Percentiles rank a stretch among this genome's conserved stretches.
Conservation (phyloP, 2,113 vertebrate species). For the Elanoides forficatus region DNA sequence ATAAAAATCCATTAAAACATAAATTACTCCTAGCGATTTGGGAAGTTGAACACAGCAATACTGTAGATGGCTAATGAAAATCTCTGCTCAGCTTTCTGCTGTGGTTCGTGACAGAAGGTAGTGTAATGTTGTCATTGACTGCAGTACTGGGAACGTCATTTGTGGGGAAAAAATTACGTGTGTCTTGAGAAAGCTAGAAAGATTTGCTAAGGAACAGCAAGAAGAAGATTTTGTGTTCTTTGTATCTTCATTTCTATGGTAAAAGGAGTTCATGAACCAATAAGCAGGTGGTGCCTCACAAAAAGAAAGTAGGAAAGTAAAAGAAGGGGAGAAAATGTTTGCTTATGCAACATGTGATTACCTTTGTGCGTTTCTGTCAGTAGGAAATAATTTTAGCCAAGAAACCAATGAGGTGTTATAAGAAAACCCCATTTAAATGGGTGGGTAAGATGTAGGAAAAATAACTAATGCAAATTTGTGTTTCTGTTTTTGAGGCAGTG, state of each 20-base stretch:
- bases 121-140: background rate
- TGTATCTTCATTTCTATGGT: background rate
- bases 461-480: background rate
- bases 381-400: background rate
- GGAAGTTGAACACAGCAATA: background rate
- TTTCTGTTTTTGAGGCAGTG: background rate
- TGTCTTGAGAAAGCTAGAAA: background rate
- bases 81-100: background rate
- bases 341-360: background rate
- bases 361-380: background rate
- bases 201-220: background rate
- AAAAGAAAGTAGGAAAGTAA: background rate
- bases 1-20: background rate
- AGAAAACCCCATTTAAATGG: background rate
- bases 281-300: background rate
- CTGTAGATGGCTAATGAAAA: background rate
- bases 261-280: background rate
- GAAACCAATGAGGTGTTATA: background rate
- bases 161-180: rapidly evolving
- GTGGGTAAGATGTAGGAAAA: background rate
- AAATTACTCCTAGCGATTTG: background rate
- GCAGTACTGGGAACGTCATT: background rate
- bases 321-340: background rate
- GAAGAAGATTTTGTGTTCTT: background rate
- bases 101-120: background rate